These are phyloP conservation scores for Arremon brunneinucha DNA, from an alignment of 2,797 vertebrate genomes.

Conservation along the genomic window DNA sequence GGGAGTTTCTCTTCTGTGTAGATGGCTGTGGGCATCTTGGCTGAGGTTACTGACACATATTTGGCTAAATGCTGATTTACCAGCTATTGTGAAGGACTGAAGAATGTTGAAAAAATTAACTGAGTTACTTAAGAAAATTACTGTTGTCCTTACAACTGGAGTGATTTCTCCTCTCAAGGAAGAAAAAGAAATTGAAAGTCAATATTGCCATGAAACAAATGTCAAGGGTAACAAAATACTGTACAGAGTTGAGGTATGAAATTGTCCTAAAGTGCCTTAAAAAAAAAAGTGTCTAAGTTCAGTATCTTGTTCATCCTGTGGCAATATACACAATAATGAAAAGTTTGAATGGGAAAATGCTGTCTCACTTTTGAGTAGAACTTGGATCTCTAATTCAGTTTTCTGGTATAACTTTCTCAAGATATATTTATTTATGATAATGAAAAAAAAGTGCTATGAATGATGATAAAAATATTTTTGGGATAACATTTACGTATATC, in stretches of 20 bases:
- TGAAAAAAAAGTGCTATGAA: neutral
- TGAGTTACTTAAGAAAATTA: slow-evolving; percentile 19
- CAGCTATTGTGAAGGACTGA: neutral
- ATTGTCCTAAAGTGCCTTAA: neutral
- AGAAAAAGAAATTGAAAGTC: neutral
- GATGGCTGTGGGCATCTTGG: slow-evolving; percentile 17
- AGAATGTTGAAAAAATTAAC: neutral
- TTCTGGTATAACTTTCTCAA: neutral
- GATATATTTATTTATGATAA: neutral
- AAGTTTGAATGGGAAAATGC: neutral
- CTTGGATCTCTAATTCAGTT: neutral
- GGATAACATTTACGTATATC: neutral
- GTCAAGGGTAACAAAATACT: neutral
- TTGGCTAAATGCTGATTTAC: neutral
- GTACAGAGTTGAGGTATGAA: neutral
- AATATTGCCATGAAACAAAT: neutral
- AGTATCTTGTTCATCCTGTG: neutral
- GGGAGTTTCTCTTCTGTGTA: neutral
- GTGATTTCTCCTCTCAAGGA: neutral
- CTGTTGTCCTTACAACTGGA: neutral
- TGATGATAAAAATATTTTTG: neutral
- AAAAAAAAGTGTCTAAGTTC: neutral
- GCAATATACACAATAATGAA: neutral
- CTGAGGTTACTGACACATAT: slow-evolving; percentile 6
- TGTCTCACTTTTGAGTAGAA: neutral